Evolutionary conservation across 2,797 vertebrate genomes (phyloP), one percentile per base, ranked within the genome.

Genomic region (Okamejei kenojei): DNA sequence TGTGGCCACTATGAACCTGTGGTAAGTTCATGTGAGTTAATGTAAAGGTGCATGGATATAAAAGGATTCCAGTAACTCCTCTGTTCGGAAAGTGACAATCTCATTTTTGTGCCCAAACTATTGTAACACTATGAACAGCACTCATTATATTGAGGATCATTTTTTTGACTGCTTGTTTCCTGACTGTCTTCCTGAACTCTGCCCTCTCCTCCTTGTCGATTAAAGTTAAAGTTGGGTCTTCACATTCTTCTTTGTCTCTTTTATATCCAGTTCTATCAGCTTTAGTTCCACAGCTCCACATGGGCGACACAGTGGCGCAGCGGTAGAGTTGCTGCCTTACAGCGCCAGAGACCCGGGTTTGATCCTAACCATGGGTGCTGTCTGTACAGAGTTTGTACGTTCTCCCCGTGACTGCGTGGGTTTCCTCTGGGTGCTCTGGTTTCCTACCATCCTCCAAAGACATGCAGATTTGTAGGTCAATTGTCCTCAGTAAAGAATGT

Each of bases 1-100:
- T 95, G 96, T 96, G 96, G 96, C 96, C 84, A 94, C 96, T 96
- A 95, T 94, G 95, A 97, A 96, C 95, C 96, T 97, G 96, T 97
- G 97, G 96, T 96, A 95, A 96, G 95, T 96, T 96, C 96, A 96
- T 96, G 96, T 96, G 96, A 96, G 96, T 96, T 95, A 96, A 95
- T 95, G 94, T 95, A 95, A 96, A 94, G 93, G 95, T 96, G 96
- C 96, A 96, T 96, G 96, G 96, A 96, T 96, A 94, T 93, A 94
- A 92, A 92, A 92, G 90, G 95, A 95, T 94, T 95, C 94, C 95
- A 95, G 96, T 95, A 96, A 96, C 96, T 96, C 96, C 96, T 95
- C 95, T 96, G 95, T 97, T 95, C 95, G 95, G 94, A 96, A 96
- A 95, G 95, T 0, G 95, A 97, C 97, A 97, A 96, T 97, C 96